These are phyloP conservation scores for Copidosoma floridanum DNA, from an alignment of 1,140 invertebrate genomes.

Conservation along the genomic window DNA sequence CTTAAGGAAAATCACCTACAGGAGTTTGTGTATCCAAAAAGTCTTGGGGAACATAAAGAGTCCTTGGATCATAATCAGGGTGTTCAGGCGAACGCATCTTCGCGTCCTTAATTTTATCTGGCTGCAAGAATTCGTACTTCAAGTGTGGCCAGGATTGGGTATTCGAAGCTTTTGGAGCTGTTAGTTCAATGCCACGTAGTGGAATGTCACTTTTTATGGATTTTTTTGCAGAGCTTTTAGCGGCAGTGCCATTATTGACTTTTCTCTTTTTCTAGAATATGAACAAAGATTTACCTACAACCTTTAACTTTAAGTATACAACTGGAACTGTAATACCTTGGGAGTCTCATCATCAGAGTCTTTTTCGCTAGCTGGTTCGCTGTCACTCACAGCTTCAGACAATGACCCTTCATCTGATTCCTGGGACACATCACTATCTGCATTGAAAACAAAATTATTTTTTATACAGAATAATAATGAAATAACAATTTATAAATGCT, in stretches of 20 bases:
- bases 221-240: slow-evolving; percentile 28
- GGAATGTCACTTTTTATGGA: no score
- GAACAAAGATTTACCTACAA: slow-evolving; percentile 18
- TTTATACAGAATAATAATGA: background rate
- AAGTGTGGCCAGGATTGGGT: slow-evolving; percentile 70
- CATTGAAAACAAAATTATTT: no score
- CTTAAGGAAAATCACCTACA: slow-evolving; percentile 60
- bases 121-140: slow-evolving; percentile 78
- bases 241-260: background rate
- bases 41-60: slow-evolving; percentile 79
- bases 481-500: background rate
- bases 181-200: slow-evolving; percentile 23
- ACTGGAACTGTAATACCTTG: slow-evolving; percentile 33
- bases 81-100: slow-evolving; percentile 64
- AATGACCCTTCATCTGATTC: slow-evolving; percentile 27
- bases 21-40: slow-evolving; percentile 81
- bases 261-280: slow-evolving; percentile 26
- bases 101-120: slow-evolving; percentile 77
- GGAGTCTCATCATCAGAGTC: slow-evolving; percentile 48
- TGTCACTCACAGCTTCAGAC: slow-evolving; percentile 36
- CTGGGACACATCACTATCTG: slow-evolving; percentile 18
- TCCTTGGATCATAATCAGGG: slow-evolving; percentile 86
- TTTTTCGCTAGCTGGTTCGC: slow-evolving; percentile 31
- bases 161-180: slow-evolving; percentile 26
- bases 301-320: background rate